phyloP scores from a whole-genome alignment of 2,888 invertebrate species.

The Boloria euphrosyne region DNA sequence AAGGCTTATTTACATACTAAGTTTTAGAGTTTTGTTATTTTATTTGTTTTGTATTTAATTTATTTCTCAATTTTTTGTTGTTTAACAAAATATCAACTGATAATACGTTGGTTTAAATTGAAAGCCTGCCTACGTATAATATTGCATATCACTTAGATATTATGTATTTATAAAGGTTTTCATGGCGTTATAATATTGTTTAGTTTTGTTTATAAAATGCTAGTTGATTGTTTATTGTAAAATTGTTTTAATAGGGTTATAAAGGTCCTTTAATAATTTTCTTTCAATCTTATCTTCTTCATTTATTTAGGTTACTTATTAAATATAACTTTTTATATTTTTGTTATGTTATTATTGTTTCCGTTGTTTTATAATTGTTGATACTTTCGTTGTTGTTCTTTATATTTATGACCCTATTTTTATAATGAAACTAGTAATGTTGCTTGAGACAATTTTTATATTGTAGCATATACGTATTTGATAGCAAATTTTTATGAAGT shows the following conservation, averaged over 20 bases:
- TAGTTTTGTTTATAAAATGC: slow-evolving; percentile 43
- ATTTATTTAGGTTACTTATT: slow-evolving; percentile 5
- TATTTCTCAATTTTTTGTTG: background rate
- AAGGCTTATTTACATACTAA: background rate
- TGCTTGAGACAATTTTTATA: slow-evolving; percentile 52
- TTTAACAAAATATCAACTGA: slow-evolving; percentile 24
- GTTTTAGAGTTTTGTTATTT: background rate
- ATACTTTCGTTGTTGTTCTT: slow-evolving; percentile 19
- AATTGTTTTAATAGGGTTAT: slow-evolving; percentile 30
- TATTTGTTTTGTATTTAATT: background rate
- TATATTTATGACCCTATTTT: slow-evolving; percentile 30
- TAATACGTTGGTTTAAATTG: slow-evolving; percentile 40
- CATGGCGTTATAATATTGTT: slow-evolving; percentile 32
- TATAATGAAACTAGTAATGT: slow-evolving; percentile 36
- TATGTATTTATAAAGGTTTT: slow-evolving; percentile 50
- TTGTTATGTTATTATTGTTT: slow-evolving; percentile 14
- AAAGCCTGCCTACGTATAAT: slow-evolving; percentile 77
- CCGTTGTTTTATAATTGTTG: slow-evolving; percentile 9
- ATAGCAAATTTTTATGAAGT: slow-evolving; percentile 64
- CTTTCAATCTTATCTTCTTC: slow-evolving; percentile 37
- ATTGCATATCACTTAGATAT: slow-evolving; percentile 79
- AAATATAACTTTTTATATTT: background rate
- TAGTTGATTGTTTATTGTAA: slow-evolving; percentile 27
- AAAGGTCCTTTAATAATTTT: slow-evolving; percentile 49
- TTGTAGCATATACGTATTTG: slow-evolving; percentile 57